Evolutionary conservation across 1,140 invertebrate genomes (phyloP), one percentile per base, ranked within the genome.

Genomic region (Camponotus vicinus): DNA sequence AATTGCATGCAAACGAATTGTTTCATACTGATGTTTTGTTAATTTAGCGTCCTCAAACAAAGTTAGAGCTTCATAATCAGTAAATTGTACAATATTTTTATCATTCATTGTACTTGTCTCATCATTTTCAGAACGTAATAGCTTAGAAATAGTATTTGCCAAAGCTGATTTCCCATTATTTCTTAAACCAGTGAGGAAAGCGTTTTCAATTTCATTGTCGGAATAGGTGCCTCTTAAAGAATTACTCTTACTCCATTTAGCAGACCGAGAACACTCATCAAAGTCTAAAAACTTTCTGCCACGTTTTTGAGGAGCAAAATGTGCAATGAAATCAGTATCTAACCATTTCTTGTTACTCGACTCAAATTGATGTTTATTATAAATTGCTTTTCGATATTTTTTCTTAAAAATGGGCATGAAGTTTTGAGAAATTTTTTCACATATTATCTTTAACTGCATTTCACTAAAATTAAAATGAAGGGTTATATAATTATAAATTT

Each of bases 41-140:
- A 66, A 66, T 66, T 66, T 66, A 66, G 63, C 11, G 27, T 37
- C 15, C 4, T 66, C 34, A 66, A 66, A 66, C 34, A 66, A 66
- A 66, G 34, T 66, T 13, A 66, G 15, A 66, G 13, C 63, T 66
- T 66, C 63, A 64, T 8, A 37, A 66, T 37, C 15, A 37, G 32
- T 18, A 66, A 66, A 66, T 66, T 64, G 63, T 64, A 32, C 5
- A 13, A 64, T 66, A 34, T 66, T 37, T 7, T 66, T 66, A 66
- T 37, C 61, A 63, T 63, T 63, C 13, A 15, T 18, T 66, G 13
- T 40, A 34, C 15, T 37, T 18, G 34, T 66, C 6, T 37, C 34
- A 2, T 37, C 6, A 66, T 66, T 66, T 66, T 66, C 63, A 66
- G 34, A 66, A 66, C 34, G 15, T 40, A 64, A 13, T 13, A 66